phyloP scores from a whole-genome alignment of 2,113 vertebrate genomes.

The Chitala chitala region DNA sequence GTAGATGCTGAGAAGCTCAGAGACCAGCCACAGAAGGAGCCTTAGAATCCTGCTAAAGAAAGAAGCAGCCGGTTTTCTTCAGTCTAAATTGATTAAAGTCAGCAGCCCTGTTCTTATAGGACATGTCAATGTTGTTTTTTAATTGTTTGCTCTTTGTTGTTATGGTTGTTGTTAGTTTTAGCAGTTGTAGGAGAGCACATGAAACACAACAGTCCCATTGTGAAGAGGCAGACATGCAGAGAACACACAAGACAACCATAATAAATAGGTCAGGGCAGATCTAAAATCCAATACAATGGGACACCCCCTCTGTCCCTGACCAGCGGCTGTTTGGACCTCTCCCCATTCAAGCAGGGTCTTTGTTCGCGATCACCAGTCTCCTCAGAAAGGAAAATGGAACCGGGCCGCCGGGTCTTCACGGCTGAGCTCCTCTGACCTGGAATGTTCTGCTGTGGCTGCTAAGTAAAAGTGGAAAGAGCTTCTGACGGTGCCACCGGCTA shows the following conservation, averaged over 20 bases:
- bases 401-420: background rate
- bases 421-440: slow-evolving; percentile 23
- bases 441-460: slow-evolving; percentile 20
- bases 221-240: background rate
- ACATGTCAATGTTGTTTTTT: background rate
- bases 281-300: background rate
- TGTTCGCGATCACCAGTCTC: background rate
- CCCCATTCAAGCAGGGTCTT: background rate
- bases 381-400: slow-evolving; percentile 1
- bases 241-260: background rate
- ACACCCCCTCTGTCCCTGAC: too few species aligned
- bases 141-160: background rate
- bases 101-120: too few species aligned
- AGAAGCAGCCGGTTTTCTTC: too few species aligned
- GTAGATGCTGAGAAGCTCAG: too few species aligned
- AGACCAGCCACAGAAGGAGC: too few species aligned
- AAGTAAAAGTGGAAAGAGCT: slow-evolving; percentile 1
- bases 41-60: too few species aligned
- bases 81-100: too few species aligned
- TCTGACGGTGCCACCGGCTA: too few species aligned
- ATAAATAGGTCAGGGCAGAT: background rate
- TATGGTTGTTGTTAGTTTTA: background rate
- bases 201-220: background rate
- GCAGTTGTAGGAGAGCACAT: too few species aligned
- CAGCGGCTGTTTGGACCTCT: background rate